Conservation (phyloP, 2,797 vertebrate species). For the Sparidentex hasta region DNA sequence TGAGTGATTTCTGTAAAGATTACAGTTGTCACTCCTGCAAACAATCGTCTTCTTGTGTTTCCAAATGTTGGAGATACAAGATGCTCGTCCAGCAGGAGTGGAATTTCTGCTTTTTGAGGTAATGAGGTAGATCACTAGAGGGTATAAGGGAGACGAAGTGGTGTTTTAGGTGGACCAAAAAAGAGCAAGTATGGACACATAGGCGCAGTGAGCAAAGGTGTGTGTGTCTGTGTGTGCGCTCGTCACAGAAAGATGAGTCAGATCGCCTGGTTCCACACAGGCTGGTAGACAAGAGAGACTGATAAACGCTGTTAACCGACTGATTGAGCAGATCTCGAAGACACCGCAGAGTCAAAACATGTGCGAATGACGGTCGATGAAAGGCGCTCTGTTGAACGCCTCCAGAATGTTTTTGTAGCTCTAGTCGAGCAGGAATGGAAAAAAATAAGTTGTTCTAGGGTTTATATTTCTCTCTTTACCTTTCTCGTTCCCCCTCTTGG, state of each 20-base stretch:
- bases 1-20: no score
- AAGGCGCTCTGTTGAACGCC: conserved; percentile 55
- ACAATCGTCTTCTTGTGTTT: conserved; percentile 3
- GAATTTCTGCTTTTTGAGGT: conserved; percentile 44
- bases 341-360: conserved; percentile 67
- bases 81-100: conserved; percentile 24
- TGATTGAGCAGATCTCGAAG: conserved; percentile 61
- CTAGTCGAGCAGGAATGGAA: conserved; percentile 34
- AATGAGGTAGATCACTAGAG: conserved; percentile 1
- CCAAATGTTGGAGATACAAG: conserved; percentile 3
- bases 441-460: conserved; percentile 59
- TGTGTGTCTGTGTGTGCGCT: conserved; percentile 4
- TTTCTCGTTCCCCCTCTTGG: conserved; percentile 37
- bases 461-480: conserved; percentile 72
- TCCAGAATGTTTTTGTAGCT: conserved; percentile 66
- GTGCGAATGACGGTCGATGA: conserved; percentile 28
- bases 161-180: conserved; percentile 39
- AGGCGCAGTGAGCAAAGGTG: conserved; percentile 28
- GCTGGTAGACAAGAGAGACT: conserved; percentile 27
- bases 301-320: conserved; percentile 64
- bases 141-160: conserved; percentile 42
- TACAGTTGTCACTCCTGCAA: not conserved
- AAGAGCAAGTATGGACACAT: conserved; percentile 59
- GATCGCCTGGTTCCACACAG: conserved; percentile 29
- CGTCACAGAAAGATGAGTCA: conserved; percentile 41